These are phyloP conservation scores for Melinaea marsaeus DNA, from an alignment of 2,888 invertebrate genomes.

Conservation along the genomic window DNA sequence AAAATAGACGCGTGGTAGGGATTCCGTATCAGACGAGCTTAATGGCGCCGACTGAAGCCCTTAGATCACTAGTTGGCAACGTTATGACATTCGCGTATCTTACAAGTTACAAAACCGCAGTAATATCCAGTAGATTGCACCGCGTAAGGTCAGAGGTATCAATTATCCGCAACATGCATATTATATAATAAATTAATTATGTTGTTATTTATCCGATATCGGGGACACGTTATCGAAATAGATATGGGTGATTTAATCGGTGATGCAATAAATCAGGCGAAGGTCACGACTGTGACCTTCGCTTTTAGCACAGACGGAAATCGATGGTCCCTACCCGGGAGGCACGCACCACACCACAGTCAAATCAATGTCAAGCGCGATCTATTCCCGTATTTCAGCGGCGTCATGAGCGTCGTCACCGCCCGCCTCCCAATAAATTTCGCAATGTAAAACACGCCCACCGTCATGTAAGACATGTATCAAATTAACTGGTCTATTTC, in stretches of 20 bases:
- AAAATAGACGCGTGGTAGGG: constrained; percentile 12
- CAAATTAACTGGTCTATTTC: constrained; percentile 27
- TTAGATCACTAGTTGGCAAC: constrained; percentile 1
- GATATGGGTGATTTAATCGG: constrained; percentile 14
- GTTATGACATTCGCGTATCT: background rate
- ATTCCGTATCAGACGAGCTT: constrained; percentile 18
- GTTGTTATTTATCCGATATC: background rate
- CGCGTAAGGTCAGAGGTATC: background rate
- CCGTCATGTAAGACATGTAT: constrained; percentile 14
- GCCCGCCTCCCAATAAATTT: constrained; percentile 3
- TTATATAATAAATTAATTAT: background rate
- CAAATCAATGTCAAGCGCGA: constrained; percentile 27
- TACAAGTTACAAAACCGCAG: background rate
- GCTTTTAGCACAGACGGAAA: constrained; percentile 1
- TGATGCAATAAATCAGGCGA: constrained; percentile 21
- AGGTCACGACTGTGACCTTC: constrained; percentile 31
- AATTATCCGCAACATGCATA: background rate
- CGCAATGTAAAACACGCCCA: constrained; percentile 17
- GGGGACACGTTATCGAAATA: background rate
- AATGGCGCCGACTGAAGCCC: constrained; percentile 18
- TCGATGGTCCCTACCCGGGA: constrained; percentile 20
- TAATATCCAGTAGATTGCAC: background rate
- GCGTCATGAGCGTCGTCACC: constrained; percentile 28
- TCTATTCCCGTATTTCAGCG: constrained; percentile 24
- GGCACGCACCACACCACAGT: constrained; percentile 15